Evolutionary conservation across 1,140 invertebrate species (phyloP).

Genomic region (Microplitis demolitor): DNA sequence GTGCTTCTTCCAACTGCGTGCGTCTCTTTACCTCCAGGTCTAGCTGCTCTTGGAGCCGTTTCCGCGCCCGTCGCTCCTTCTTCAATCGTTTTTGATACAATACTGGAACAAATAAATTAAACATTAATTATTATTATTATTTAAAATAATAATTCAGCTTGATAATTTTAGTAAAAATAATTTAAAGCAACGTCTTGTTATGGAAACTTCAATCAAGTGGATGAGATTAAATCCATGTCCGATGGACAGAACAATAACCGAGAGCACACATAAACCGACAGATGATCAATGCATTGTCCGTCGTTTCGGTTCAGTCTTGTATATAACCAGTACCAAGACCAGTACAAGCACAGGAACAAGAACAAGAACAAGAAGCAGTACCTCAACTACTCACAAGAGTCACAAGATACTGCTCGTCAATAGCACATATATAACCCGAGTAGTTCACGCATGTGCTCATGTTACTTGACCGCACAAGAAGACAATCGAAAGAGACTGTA

Average conservation of each 20-base stretch:
- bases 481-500: conserved; percentile 12
- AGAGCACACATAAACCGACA: background rate
- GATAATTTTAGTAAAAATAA: background rate
- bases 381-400: background rate
- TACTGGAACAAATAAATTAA: conserved; percentile 68
- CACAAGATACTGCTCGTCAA: conserved; percentile 19
- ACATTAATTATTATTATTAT: background rate
- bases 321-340: background rate
- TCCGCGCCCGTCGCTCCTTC: conserved; percentile 81
- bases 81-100: conserved; percentile 85
- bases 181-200: background rate
- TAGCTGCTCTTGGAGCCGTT: conserved; percentile 82
- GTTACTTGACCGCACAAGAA: conserved; percentile 19
- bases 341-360: no score
- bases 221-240: conserved; percentile 2
- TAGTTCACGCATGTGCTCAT: conserved; percentile 14
- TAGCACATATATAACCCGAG: conserved; percentile 12
- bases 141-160: background rate
- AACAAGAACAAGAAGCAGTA: no score
- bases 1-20: conserved; percentile 77
- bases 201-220: background rate
- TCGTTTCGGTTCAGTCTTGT: conserved; percentile 21
- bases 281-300: conserved; percentile 24
- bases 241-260: conserved; percentile 17
- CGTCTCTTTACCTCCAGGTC: conserved; percentile 79